These are phyloP conservation scores for Dolichoris vasculosae DNA, from an alignment of 1,140 invertebrate genomes.

Conservation along the genomic window DNA sequence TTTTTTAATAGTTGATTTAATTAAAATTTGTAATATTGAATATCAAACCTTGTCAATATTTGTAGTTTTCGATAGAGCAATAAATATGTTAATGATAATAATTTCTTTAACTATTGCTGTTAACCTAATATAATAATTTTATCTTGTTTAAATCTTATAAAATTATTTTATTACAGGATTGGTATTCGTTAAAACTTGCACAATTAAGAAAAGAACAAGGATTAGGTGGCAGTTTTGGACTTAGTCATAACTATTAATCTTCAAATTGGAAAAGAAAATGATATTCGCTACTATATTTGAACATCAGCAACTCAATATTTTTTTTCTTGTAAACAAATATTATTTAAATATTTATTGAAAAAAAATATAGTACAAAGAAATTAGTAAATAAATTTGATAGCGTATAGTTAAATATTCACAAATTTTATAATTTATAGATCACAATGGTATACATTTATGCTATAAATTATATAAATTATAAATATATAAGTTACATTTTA, in stretches of 20 bases:
- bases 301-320: constrained; percentile 36
- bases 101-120: too few species aligned
- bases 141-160: neutral
- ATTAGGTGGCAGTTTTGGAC: constrained; percentile 69
- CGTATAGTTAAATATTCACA: constrained; percentile 29
- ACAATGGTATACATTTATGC: neutral
- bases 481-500: constrained; percentile 6
- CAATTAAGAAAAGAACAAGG: constrained; percentile 75
- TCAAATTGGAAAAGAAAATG: neutral
- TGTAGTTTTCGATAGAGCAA: too few species aligned
- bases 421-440: constrained; percentile 1
- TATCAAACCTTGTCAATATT: too few species aligned
- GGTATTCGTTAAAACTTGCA: constrained; percentile 73
- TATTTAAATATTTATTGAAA: neutral
- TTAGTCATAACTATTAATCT: constrained; percentile 52
- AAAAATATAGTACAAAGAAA: constrained; percentile 43
- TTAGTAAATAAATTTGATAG: constrained; percentile 18
- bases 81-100: too few species aligned
- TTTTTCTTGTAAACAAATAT: constrained; percentile 13
- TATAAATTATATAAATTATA: too few species aligned
- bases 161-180: constrained; percentile 66
- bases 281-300: constrained; percentile 8
- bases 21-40: too few species aligned
- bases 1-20: too few species aligned
- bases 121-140: too few species aligned